Percentiles rank a stretch among this genome's conserved stretches.
Evolutionary conservation across 1,140 invertebrate genomes (phyloP).

Genomic region (Grapholita molesta): DNA sequence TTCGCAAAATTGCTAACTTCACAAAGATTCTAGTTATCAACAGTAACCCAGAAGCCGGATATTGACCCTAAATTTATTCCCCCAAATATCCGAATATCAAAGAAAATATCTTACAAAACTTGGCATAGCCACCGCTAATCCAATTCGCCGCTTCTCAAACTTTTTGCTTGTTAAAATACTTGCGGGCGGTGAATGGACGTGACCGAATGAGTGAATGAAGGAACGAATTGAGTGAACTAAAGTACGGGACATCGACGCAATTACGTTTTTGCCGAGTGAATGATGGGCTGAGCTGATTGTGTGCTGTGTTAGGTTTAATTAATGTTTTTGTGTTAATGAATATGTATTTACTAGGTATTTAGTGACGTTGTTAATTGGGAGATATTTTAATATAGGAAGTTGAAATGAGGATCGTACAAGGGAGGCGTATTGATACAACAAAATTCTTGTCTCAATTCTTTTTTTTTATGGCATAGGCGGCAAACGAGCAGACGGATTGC

Average conservation of each 20-base stretch:
- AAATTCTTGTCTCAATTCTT: too few species aligned
- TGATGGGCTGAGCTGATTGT: neutral
- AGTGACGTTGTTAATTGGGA: neutral
- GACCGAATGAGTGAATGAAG: slow-evolving; percentile 20
- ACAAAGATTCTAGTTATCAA: neutral
- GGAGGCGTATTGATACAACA: neutral
- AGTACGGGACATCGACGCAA: slow-evolving; percentile 16
- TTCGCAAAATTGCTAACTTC: too few species aligned
- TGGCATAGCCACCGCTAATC: neutral
- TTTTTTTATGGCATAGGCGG: too few species aligned
- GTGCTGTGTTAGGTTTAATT: slow-evolving; percentile 5
- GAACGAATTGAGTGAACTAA: slow-evolving; percentile 2
- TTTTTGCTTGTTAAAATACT: slow-evolving; percentile 34
- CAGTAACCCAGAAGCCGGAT: neutral
- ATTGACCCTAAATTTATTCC: neutral
- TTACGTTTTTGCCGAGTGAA: slow-evolving; percentile 18
- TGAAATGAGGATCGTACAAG: neutral
- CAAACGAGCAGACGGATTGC: too few species aligned
- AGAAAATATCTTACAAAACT: neutral
- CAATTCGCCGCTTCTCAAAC: slow-evolving; percentile 21
- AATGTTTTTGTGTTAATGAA: neutral
- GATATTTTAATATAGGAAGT: neutral
- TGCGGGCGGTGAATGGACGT: slow-evolving; percentile 20
- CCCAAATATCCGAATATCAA: neutral
- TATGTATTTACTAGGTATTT: neutral